phyloP scores from a whole-genome alignment of 2,113 vertebrate genomes.

The Trogon melanurus region DNA sequence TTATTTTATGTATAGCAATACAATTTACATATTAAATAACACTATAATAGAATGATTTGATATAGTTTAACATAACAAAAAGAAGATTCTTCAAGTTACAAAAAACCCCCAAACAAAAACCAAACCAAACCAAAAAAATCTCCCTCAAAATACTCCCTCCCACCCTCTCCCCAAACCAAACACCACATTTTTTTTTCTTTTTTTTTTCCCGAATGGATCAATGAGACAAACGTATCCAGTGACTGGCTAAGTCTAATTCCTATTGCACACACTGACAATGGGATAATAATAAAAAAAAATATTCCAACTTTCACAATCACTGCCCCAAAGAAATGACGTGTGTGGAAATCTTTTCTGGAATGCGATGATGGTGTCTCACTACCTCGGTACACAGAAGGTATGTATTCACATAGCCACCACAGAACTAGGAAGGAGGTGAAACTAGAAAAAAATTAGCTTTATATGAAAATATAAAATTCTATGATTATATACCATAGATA shows the following conservation, averaged over 20 bases:
- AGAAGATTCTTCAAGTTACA: constrained; percentile 85
- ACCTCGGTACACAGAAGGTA: constrained; percentile 80
- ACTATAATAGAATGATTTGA: constrained; percentile 97
- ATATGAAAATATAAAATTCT: constrained; percentile 94
- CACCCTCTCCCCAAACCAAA: constrained; percentile 61
- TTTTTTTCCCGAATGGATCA: constrained; percentile 73
- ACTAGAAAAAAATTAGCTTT: constrained; percentile 90
- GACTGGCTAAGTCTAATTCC: constrained; percentile 83
- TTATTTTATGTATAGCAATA: constrained; percentile 99
- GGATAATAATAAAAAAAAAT: constrained; percentile 67
- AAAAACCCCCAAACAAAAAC: constrained; percentile 78
- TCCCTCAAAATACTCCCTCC: constrained; percentile 63
- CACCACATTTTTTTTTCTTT: constrained; percentile 73
- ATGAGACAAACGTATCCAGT: constrained; percentile 81
- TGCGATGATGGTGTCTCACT: constrained; percentile 80
- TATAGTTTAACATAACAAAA: constrained; percentile 92
- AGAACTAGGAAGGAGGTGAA: constrained; percentile 82
- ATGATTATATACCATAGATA: constrained; percentile 93
- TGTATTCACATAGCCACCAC: constrained; percentile 82
- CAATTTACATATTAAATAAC: constrained; percentile 99
- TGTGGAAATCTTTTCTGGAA: constrained; percentile 77
- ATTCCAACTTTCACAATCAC: constrained; percentile 87
- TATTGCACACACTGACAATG: constrained; percentile 85
- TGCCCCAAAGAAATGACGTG: constrained; percentile 83
- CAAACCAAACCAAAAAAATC: constrained; percentile 68